Evolutionary conservation across 2,888 invertebrate species (phyloP), one percentile per base, ranked within the genome.

Genomic region (Drosophila picticornis): DNA sequence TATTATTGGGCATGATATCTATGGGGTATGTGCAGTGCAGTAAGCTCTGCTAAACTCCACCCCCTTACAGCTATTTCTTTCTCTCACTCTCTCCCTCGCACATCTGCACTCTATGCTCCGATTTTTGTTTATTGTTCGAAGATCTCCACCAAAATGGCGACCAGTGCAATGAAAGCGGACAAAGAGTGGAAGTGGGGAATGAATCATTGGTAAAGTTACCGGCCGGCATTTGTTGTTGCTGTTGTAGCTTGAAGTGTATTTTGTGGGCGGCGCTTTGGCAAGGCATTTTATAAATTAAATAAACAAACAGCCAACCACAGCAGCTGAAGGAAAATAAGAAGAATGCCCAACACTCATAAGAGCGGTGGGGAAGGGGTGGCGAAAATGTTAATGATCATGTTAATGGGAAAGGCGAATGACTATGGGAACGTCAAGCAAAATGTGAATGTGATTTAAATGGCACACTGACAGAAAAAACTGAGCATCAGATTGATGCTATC

Each of bases 221-320:
- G 71, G 75, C 75, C 77, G 66, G 67, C 48, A 62, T 55, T 51
- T 66, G 51, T 48, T 57, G 55, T 51, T 56, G 22, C 60, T 62
- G 46, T 36, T 60, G 32, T 13, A 50, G 27, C n/a, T 36, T 67
- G 13, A 57, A 61, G 59, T 50, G 56, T 55, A 22, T 22, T 55
- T 46, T 56, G 86, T 72, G 84, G 84, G 84, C 89, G 84, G 89
- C 67, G 84, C 89, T 78, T 83, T 66, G 52, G 29, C 36, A 55
- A 67, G 70, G 50, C 74, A 59, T 70, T 81, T 85, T 83, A 86
- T 83, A 86, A 84, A 86, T 83, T 66, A 86, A 81, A 72, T 60
- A 86, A 88, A 88, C 68, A 81, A 79, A 83, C 84, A 86, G 59
- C 80, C 86, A 84, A 88, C 83, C 88, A 86, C 22, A 38, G 61